Conservation (phyloP, 2,888 invertebrate genomes). For the Anticlea derivata region DNA sequence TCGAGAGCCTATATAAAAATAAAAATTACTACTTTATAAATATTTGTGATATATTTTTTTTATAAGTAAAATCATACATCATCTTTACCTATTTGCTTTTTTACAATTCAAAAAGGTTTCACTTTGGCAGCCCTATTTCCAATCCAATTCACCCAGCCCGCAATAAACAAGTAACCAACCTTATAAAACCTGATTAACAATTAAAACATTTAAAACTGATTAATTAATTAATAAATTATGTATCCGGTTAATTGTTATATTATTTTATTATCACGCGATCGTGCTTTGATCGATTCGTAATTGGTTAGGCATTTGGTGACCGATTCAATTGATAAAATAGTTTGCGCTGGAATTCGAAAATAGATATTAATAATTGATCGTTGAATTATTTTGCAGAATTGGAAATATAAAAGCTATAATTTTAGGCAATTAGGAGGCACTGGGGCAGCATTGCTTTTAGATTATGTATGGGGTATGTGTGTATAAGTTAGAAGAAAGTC, state of each 20-base stretch:
- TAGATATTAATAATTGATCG: background rate
- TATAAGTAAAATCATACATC: no score
- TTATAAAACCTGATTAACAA: constrained; percentile 71
- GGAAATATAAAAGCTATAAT: no score
- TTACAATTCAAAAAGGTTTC: no score
- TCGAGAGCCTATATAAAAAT: no score
- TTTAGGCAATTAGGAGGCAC: no score
- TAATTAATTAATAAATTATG: constrained; percentile 58
- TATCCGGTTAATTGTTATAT: constrained; percentile 53
- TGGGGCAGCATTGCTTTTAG: no score
- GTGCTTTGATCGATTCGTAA: constrained; percentile 32
- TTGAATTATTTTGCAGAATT: background rate
- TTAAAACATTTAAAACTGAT: constrained; percentile 59
- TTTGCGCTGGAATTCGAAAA: background rate
- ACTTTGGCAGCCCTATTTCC: constrained; percentile 16
- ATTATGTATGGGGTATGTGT: no score
- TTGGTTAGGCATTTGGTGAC: constrained; percentile 14
- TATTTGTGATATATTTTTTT: no score
- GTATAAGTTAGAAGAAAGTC: no score
- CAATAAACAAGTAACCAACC: constrained; percentile 61
- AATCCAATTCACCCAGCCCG: constrained; percentile 23
- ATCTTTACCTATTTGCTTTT: no score
- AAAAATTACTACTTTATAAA: no score
- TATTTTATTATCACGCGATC: constrained; percentile 56
- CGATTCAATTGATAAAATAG: constrained; percentile 13